Evolutionary conservation across 2,797 vertebrate genomes (phyloP), one percentile per base, ranked within the genome.

Genomic region (Nothura maculosa): DNA sequence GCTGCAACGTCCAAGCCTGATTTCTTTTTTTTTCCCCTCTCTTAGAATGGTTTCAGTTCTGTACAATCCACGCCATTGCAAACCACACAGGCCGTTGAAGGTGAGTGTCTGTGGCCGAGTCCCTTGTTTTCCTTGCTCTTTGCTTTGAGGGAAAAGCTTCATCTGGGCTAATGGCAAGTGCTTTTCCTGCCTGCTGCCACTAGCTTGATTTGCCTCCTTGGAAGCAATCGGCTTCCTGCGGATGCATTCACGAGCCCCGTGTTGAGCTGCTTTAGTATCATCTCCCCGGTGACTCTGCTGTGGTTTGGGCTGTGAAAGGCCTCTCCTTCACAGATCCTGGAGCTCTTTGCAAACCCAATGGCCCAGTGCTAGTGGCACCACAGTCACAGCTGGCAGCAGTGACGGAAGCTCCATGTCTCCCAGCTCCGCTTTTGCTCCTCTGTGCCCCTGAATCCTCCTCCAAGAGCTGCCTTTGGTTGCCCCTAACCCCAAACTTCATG

Each of bases 21-120:
- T 28, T 11, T 84, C 16, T 10, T 32, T 62, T 60, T 86, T 73
- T 61, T 85, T 86, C 88, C 94, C 96, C 76, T 84, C 80, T 76
- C 45, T 63, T 98, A 99, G 99, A 99, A 99, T 95, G 99, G 99
- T 96, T 99, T 99, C 98, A 98, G 97, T 97, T 99, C 99, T 67
- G 98, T 99, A 91, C 99, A 99, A 96, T 97, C 98, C 70, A 96
- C 98, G 32, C 97, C 97, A 40, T 98, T 99, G 95, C 99, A 99
- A 97, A 97, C 98, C 45, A 95, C 98, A 4, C 99, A 98, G 97
- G 98, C 99, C 74, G 98, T 98, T 89, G 99, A 99, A 98, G 99
- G 99, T 99, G 94, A 98, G 98, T 69, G 55, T 20, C 18, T 52
- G 43, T 78, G 45, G 45, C 58, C 8, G 2, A 24, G 12, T 28